These are phyloP conservation scores for Hylia prasina DNA, from an alignment of 2,113 vertebrate genomes.

Conservation along the genomic window DNA sequence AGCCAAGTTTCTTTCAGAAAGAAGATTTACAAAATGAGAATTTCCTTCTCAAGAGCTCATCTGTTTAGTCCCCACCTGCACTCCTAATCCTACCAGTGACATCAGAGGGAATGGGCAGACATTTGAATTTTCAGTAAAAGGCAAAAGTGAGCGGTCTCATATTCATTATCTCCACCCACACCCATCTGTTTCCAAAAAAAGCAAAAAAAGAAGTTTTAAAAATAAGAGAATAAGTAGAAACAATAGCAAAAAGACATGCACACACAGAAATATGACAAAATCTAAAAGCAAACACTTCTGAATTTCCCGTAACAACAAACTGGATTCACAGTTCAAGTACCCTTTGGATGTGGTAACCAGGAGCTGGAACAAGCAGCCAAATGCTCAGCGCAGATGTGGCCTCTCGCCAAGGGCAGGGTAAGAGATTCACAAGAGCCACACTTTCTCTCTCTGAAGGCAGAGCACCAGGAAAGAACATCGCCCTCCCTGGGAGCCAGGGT, in stretches of 20 bases:
- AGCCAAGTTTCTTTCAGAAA: conserved; percentile 29
- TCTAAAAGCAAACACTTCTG: not conserved
- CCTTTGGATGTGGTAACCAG: not conserved
- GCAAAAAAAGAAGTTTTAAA: not conserved
- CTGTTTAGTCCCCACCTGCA: not conserved
- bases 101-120: not conserved
- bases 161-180: not conserved
- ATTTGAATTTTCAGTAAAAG: not conserved
- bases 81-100: conserved; percentile 12
- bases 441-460: not conserved
- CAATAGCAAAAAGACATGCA: not conserved
- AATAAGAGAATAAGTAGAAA: not conserved
- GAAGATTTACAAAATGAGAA: conserved; percentile 33
- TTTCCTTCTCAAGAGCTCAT: conserved; percentile 7
- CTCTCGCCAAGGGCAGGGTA: not conserved
- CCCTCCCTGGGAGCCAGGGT: not conserved
- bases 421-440: not conserved
- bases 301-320: not conserved
- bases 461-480: not conserved
- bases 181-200: not conserved
- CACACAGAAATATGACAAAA: not conserved
- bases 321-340: not conserved
- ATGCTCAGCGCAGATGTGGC: not conserved
- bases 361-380: not conserved
- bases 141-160: not conserved